Percentiles rank a stretch among this genome's conserved stretches.
phyloP scores from a whole-genome alignment of 2,797 vertebrate genomes.

The Oreonectes daqikongensis region DNA sequence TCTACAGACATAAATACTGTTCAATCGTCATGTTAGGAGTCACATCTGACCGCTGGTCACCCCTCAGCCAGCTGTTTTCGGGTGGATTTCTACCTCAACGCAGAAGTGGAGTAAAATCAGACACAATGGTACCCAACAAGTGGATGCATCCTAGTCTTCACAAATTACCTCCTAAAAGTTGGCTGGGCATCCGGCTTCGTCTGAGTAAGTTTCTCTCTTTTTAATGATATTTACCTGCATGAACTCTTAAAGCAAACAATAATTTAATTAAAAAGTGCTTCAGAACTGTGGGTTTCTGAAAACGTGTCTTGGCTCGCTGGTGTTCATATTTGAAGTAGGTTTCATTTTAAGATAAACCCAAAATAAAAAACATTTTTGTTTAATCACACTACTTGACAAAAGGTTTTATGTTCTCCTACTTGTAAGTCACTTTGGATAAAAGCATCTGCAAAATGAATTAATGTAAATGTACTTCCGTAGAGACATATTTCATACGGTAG shows the following conservation, averaged over 20 bases:
- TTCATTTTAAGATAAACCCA: not conserved
- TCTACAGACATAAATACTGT: not conserved
- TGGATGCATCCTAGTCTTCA: constrained; percentile 66
- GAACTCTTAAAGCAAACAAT: too few species aligned
- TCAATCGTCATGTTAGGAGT: constrained; percentile 16
- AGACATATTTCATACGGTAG: not conserved
- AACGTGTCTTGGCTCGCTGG: not conserved
- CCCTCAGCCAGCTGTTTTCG: constrained; percentile 14
- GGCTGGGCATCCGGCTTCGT: constrained; percentile 61
- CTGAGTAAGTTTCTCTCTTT: constrained; percentile 68
- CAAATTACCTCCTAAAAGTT: constrained; percentile 67
- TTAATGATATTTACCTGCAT: not conserved
- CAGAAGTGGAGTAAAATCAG: constrained; percentile 46
- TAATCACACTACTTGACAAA: not conserved
- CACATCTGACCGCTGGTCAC: constrained; percentile 17
- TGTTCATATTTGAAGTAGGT: not conserved
- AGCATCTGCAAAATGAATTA: too few species aligned
- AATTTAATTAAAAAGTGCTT: too few species aligned
- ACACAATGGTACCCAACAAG: constrained; percentile 78
- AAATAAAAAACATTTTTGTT: not conserved
- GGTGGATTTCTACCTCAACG: constrained; percentile 9
- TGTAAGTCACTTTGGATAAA: too few species aligned
- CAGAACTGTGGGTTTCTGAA: too few species aligned
- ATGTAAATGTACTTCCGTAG: too few species aligned
- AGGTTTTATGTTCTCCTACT: too few species aligned